phyloP scores from a whole-genome alignment of 2,888 invertebrate genomes.

The Lepidochrysops patricia region DNA sequence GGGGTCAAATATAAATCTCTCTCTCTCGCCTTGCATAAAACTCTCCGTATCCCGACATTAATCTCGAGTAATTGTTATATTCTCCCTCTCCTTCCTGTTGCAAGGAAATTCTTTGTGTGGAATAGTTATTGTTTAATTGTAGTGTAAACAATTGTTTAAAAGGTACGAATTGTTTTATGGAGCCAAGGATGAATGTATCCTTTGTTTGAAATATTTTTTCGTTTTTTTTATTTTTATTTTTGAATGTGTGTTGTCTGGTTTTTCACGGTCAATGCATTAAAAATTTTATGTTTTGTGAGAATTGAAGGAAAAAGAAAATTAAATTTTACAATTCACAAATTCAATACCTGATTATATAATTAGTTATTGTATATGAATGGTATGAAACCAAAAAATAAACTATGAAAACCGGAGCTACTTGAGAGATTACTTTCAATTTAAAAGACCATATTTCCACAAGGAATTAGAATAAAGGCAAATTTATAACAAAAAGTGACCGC shows the following conservation, averaged over 20 bases:
- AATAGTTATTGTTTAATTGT: slow-evolving; percentile 11
- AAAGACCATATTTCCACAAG: neutral
- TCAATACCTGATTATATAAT: too few species aligned
- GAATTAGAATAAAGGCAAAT: neutral
- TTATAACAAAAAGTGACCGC: neutral
- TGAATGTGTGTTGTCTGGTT: too few species aligned
- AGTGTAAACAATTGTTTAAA: neutral
- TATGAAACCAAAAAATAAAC: too few species aligned
- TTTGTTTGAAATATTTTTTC: too few species aligned
- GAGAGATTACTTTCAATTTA: neutral
- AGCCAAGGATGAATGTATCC: too few species aligned
- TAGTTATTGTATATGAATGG: neutral
- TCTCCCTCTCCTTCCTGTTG: slow-evolving; percentile 44
- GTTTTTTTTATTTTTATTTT: too few species aligned
- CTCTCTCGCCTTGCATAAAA: slow-evolving; percentile 42
- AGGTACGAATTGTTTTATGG: neutral
- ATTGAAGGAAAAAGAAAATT: too few species aligned
- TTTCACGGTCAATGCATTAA: too few species aligned
- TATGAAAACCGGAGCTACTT: too few species aligned
- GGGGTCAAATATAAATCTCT: slow-evolving; percentile 37
- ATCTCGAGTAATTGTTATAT: slow-evolving; percentile 60
- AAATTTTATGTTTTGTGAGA: too few species aligned
- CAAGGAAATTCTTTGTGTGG: slow-evolving; percentile 39
- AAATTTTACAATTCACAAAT: too few species aligned
- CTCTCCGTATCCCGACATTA: slow-evolving; percentile 50